Base-by-base conservation (phyloP, 2,113 vertebrate genomes). In the Colossoma macropomum region DNA sequence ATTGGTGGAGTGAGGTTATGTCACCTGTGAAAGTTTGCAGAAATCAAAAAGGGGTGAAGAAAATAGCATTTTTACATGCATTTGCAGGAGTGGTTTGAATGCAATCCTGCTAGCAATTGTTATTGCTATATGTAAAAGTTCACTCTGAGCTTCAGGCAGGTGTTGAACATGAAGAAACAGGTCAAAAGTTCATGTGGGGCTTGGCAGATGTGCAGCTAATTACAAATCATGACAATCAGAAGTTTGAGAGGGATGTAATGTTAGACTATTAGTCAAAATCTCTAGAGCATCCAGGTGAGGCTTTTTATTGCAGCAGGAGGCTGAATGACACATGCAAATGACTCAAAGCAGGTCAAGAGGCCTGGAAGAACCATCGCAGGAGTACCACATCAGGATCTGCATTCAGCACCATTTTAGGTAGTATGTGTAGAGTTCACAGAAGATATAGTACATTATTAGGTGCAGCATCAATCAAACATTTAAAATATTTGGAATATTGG, bases 281-380 rank as follows among this genome's bases (percentile, higher is more conserved):
- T 62, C n/a, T 25, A 62, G 59, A 62, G 59, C 59, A 25, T 13
- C 59, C 59, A 62, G 59, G 59, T 62, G 59, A 27, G 25, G n/a
- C 54, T 27, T 62, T 62, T 27, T 27, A 25, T 62, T 62, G 59
- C 59, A 25, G 59, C 59, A 62, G 59, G 59, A 62, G 59, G 59
- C 3, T 62, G 59, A 62, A 27, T 62, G 25, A 62, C 54, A 59
- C 59, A 62, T 62, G 59, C 59, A 27, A 62, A 62, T 62, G 59
- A 9, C n/a, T 62, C 59, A n/a, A 62, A 62, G 59, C 59, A 62
- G 59, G 59, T 62, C 59, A 62, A 62, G 59, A 62, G 59, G n/a
- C 11, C n/a, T 62, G 6, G 12, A 27, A n/a, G 3, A 27, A 62
- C 59, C 59, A 27, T 3, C n/a, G 21, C 59, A 62, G 56, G 8